These are phyloP conservation scores for Lepus americanus DNA, from an alignment of 2,113 vertebrate species.

Conservation along the genomic window DNA sequence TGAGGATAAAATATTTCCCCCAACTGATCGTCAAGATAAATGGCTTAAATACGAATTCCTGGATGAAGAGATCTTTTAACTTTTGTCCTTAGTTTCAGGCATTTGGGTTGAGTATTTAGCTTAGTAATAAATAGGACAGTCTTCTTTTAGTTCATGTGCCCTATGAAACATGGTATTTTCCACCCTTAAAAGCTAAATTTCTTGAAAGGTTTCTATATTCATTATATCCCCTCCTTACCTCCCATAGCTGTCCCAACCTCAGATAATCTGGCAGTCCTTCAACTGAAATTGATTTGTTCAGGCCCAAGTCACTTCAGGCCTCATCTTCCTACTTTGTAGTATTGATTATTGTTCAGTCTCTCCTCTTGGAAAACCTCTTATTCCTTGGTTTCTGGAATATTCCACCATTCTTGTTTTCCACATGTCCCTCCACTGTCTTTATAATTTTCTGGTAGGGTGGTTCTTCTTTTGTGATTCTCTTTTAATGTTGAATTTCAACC, in stretches of 20 bases:
- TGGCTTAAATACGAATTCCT: constrained; percentile 13
- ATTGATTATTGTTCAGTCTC: not conserved
- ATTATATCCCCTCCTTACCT: not conserved
- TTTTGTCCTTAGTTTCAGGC: not conserved
- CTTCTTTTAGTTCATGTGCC: not conserved
- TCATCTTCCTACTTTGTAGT: not conserved
- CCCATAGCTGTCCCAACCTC: not conserved
- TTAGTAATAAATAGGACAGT: constrained; percentile 1
- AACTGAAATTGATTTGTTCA: constrained; percentile 28
- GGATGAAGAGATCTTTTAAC: not conserved
- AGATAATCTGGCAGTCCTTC: not conserved
- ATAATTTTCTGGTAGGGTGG: not conserved
- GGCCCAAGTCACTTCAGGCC: not conserved
- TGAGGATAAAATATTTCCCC: not conserved
- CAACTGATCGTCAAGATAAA: not conserved
- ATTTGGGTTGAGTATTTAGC: not conserved
- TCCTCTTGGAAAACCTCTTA: not conserved
- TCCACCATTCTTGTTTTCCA: not conserved
- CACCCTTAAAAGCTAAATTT: not conserved
- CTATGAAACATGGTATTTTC: not conserved
- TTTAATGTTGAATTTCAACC: not conserved
- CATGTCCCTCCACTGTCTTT: not conserved
- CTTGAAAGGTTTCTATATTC: not conserved
- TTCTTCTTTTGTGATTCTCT: not conserved
- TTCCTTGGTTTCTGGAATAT: not conserved